Evolutionary conservation across 2,113 vertebrate species (phyloP), one percentile per base, ranked within the genome.

Genomic region (Pipa parva): DNA sequence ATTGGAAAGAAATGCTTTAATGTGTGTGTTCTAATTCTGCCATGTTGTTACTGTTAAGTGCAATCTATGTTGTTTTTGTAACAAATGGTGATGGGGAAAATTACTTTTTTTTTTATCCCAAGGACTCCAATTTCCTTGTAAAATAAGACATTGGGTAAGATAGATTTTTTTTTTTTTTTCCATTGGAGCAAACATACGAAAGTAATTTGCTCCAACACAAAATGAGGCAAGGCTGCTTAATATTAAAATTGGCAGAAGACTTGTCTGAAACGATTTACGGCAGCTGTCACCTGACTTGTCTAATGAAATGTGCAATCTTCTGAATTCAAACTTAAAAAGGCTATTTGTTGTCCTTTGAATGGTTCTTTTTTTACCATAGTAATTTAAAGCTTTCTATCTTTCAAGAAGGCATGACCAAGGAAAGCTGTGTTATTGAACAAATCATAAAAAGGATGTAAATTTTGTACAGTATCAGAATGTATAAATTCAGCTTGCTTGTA

Each of bases 401-500:
- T 88, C 80, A 84, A 80, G 76, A 87, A 86, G 88, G 85, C 81
- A 80, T 79, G 87, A 85, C 80, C 78, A 78, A 82, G 79, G 77
- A 76, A 84, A 83, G 75, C 80, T 61, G 81, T 76, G 76, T 81
- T 78, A 88, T 71, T 79, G 79, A 85, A 77, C 78, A 85, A 78
- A 74, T 84, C 79, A 85, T 75, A 82, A 77, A 83, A 77, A 82
- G 67, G 79, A 80, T 92, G 90, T 91, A 92, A 90, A 90, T 90
- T 89, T 88, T 92, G 89, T 92, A 92, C 84, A 90, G 72, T 80
- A 84, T 81, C 87, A 89, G 88, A 85, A 86, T 84, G 85, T 90
- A 80, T 88, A 92, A 90, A 92, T 90, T 84, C 87, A 83, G 89
- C 89, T 87, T 92, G 90, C 89, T 85, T 84, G 87, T 84, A 87